Evolutionary conservation across 2,113 vertebrate species (phyloP).

Genomic region (Girardinichthys multiradiatus): DNA sequence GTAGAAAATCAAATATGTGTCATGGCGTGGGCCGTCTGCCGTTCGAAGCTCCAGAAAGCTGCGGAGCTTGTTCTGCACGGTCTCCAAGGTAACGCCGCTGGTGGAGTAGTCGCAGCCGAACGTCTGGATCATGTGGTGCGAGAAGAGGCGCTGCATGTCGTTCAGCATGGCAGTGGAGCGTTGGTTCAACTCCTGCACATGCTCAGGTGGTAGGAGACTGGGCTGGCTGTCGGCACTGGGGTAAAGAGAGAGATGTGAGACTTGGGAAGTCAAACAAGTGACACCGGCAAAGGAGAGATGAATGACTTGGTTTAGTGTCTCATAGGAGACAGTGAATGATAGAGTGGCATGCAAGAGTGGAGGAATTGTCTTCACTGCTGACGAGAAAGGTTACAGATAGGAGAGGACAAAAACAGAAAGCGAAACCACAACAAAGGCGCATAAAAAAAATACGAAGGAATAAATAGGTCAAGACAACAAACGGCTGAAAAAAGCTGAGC

Average conservation of each 20-base stretch:
- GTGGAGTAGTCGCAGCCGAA: conserved; percentile 98
- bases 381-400: too few species aligned
- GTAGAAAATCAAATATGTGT: conserved; percentile 96
- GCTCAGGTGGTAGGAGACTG: conserved; percentile 89
- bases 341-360: too few species aligned
- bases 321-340: too few species aligned
- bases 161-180: conserved; percentile 94
- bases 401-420: too few species aligned
- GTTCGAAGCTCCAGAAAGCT: conserved; percentile 94
- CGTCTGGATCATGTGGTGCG: conserved; percentile 94
- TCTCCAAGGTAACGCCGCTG: conserved; percentile 89
- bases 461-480: conserved; percentile 19
- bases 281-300: too few species aligned
- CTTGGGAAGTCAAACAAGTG: too few species aligned
- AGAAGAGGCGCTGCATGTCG: conserved; percentile 94
- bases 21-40: conserved; percentile 92
- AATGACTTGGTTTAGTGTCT: too few species aligned
- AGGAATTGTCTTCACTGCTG: too few species aligned
- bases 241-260: not conserved
- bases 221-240: conserved; percentile 90
- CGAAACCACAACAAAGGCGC: not conserved
- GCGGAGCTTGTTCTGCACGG: conserved; percentile 88
- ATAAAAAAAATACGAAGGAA: not conserved
- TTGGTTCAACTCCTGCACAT: conserved; percentile 90
- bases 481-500: not conserved